Evolutionary conservation across 2,888 invertebrate genomes (phyloP).

Genomic region (Temnothorax rugatulus): DNA sequence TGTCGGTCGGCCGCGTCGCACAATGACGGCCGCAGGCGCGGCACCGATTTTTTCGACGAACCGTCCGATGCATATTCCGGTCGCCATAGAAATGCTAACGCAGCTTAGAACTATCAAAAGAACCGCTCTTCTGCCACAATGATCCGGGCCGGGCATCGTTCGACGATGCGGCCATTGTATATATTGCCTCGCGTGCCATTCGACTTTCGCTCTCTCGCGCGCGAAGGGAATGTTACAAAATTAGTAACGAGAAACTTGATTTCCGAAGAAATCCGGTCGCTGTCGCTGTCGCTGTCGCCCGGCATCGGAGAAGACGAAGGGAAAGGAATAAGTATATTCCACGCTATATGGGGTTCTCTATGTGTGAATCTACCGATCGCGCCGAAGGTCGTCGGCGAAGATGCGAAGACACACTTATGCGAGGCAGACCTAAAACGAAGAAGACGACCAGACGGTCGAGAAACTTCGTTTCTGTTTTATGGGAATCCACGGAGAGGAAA

Average conservation of each 20-base stretch:
- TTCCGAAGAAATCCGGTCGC: constrained; percentile 39
- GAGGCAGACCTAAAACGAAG: constrained; percentile 27
- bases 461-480: neutral
- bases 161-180: constrained; percentile 59
- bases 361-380: constrained; percentile 47
- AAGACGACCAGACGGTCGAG: neutral
- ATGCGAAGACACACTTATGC: constrained; percentile 7
- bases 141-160: constrained; percentile 62
- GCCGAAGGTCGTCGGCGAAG: constrained; percentile 42
- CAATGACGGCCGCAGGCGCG: constrained; percentile 67
- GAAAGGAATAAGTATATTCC: constrained; percentile 42
- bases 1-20: constrained; percentile 61
- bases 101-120: constrained; percentile 73
- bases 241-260: constrained; percentile 50
- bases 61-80: constrained; percentile 67
- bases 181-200: constrained; percentile 70
- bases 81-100: constrained; percentile 77
- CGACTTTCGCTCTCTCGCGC: constrained; percentile 55
- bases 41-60: constrained; percentile 66
- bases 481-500: neutral
- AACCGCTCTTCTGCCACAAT: constrained; percentile 70
- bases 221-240: constrained; percentile 44
- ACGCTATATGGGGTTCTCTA: constrained; percentile 2
- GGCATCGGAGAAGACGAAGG: neutral
- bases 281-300: constrained; percentile 21